phyloP scores from a whole-genome alignment of 2,888 invertebrate species.

The Pristionchus exspectatus region DNA sequence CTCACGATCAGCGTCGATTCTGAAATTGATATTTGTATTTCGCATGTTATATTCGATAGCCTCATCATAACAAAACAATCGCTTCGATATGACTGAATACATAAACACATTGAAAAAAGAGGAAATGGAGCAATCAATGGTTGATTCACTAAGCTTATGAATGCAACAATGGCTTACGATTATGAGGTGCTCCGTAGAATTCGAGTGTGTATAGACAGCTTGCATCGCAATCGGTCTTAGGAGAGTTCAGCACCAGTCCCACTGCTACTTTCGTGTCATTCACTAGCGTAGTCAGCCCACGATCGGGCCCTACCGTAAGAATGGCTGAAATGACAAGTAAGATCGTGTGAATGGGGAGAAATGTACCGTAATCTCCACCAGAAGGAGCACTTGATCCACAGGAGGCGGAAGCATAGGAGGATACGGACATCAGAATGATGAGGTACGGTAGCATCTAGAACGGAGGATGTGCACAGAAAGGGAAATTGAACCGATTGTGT shows the following conservation, averaged over 20 bases:
- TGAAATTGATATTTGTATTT: not conserved
- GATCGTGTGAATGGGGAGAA: not conserved
- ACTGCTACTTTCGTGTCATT: not conserved
- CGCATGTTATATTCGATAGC: not conserved
- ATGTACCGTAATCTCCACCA: slow-evolving; percentile 4
- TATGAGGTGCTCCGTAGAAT: not conserved
- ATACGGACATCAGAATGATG: not conserved
- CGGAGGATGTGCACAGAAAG: not conserved
- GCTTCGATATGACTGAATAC: too few relatives aligned
- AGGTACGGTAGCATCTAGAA: not conserved
- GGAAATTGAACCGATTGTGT: not conserved
- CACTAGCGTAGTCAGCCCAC: not conserved
- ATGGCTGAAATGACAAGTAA: not conserved
- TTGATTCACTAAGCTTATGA: too few relatives aligned
- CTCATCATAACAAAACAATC: not conserved
- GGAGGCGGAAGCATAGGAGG: not conserved
- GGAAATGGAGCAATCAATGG: too few relatives aligned
- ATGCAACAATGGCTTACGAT: not conserved
- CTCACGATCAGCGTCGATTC: slow-evolving; percentile 28
- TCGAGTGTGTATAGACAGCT: not conserved
- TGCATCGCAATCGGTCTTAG: not conserved
- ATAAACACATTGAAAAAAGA: too few relatives aligned
- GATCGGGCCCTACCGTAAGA: not conserved
- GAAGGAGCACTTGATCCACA: not conserved
- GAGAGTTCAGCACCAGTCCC: not conserved